These are phyloP conservation scores for Parnassius apollo DNA, from an alignment of 2,888 invertebrate species.

Conservation along the genomic window DNA sequence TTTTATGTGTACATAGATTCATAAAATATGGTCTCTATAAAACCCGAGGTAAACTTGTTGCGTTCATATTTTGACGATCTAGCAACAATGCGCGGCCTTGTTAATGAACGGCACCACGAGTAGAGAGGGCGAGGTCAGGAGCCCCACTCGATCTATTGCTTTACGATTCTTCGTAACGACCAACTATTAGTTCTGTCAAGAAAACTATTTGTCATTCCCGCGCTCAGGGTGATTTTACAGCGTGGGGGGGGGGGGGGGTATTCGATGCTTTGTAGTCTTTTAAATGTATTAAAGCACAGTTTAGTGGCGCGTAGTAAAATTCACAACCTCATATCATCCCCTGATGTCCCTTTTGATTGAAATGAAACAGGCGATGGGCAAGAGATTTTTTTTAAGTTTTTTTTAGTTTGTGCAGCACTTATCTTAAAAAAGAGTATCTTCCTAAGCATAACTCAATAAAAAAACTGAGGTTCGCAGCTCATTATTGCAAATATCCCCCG, in stretches of 20 bases:
- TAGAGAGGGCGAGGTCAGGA: slow-evolving; percentile 58
- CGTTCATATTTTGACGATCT: slow-evolving; percentile 42
- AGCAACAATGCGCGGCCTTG: slow-evolving; percentile 68
- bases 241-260: background rate
- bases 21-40: slow-evolving; percentile 4
- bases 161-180: slow-evolving; percentile 27
- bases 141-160: slow-evolving; percentile 46
- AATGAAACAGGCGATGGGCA: too few relatives aligned
- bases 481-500: background rate
- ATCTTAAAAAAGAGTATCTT: too few relatives aligned
- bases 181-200: slow-evolving; percentile 17
- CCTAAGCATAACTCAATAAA: too few relatives aligned
- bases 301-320: too few relatives aligned
- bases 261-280: slow-evolving; percentile 1
- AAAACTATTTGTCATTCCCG: slow-evolving; percentile 16
- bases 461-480: background rate
- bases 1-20: background rate
- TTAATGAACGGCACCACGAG: slow-evolving; percentile 63
- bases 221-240: slow-evolving; percentile 6
- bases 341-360: too few relatives aligned
- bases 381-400: too few relatives aligned
- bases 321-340: too few relatives aligned
- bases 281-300: background rate
- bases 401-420: too few relatives aligned
- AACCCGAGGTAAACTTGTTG: slow-evolving; percentile 31